These are phyloP conservation scores for Mastomys natalensis DNA, from an alignment of 2,113 vertebrate species.

Conservation along the genomic window DNA sequence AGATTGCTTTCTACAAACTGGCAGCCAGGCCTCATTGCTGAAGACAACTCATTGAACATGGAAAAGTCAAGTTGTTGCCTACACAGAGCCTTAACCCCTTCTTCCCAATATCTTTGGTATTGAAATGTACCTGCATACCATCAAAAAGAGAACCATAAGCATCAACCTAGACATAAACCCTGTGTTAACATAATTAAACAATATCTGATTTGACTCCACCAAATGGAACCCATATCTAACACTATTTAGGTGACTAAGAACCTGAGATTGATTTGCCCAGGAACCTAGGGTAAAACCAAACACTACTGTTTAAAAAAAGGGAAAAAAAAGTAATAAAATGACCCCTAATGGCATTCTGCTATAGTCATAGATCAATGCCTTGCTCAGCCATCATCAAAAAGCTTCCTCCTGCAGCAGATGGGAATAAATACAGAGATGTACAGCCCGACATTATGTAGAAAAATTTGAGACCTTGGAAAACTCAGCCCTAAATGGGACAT, in stretches of 20 bases:
- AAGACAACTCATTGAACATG: neutral
- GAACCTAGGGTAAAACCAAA: neutral
- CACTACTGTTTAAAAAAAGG: neutral
- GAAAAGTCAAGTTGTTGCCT: neutral
- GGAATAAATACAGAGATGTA: neutral
- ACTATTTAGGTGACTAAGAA: neutral
- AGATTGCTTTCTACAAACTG: neutral
- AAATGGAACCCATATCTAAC: neutral
- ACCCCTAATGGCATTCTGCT: neutral
- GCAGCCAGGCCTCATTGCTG: neutral
- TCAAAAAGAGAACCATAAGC: neutral
- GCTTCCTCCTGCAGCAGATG: neutral
- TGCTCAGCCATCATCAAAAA: neutral
- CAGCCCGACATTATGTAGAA: neutral
- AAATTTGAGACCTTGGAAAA: neutral
- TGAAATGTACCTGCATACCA: neutral
- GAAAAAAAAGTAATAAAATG: neutral
- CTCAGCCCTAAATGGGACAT: neutral
- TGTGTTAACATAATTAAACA: neutral
- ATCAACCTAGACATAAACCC: neutral
- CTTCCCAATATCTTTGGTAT: neutral
- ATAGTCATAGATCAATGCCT: neutral
- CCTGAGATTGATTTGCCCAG: neutral
- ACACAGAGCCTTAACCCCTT: neutral
- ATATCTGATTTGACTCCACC: neutral